Evolutionary conservation across 2,888 invertebrate genomes (phyloP).

Genomic region (Noctua comes): DNA sequence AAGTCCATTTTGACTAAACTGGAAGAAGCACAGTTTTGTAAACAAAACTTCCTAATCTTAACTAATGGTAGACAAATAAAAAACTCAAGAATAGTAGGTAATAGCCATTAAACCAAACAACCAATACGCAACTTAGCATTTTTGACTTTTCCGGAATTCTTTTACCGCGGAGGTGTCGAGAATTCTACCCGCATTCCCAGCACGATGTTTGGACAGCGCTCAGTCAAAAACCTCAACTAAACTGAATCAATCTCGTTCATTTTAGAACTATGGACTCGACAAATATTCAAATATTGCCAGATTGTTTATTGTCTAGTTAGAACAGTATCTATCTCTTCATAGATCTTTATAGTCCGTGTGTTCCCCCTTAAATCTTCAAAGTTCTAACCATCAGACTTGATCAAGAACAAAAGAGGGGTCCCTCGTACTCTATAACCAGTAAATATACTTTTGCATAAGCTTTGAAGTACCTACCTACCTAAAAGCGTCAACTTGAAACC

Average conservation of each 20-base stretch:
- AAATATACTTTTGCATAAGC: conserved; percentile 9
- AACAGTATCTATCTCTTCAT: background rate
- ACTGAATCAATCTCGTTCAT: background rate
- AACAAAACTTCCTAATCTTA: background rate
- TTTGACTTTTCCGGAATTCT: conserved; percentile 10
- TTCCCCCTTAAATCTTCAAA: background rate
- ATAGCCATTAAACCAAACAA: background rate
- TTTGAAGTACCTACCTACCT: conserved; percentile 6
- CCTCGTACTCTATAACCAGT: background rate
- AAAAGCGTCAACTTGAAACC: conserved; percentile 45
- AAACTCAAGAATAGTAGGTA: background rate
- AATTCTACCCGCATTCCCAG: conserved; percentile 21
- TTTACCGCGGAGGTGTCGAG: conserved; percentile 8
- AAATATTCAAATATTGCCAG: background rate
- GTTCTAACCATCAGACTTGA: background rate
- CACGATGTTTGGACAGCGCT: conserved; percentile 6
- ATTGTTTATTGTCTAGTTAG: background rate
- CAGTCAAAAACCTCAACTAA: conserved; percentile 12
- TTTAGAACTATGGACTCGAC: background rate
- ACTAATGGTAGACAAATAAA: background rate
- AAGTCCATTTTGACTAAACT: background rate
- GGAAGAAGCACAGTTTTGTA: too few relatives aligned
- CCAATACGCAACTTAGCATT: conserved; percentile 2
- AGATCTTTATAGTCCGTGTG: background rate
- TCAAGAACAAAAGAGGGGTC: background rate